Percentiles rank a stretch among this genome's conserved stretches.
These are phyloP conservation scores for Holocentrus rufus DNA, from an alignment of 2,797 vertebrate genomes.

Conservation along the genomic window DNA sequence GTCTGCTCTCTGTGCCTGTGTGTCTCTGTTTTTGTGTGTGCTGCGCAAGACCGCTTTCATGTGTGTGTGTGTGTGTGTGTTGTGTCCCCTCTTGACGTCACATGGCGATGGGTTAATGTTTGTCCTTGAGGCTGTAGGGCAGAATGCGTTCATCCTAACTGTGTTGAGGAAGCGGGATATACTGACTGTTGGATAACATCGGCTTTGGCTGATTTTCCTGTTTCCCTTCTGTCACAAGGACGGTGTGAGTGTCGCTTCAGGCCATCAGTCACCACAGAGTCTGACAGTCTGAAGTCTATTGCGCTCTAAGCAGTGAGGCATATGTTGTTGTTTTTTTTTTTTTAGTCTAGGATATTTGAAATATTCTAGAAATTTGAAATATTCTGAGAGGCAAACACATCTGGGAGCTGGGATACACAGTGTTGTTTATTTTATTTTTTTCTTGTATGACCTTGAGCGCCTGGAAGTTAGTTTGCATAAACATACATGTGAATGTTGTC, in stretches of 20 bases:
- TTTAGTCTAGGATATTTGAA: not conserved
- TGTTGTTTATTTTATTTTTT: constrained; percentile 8
- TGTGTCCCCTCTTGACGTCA: constrained; percentile 38
- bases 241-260: constrained; percentile 17
- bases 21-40: not conserved
- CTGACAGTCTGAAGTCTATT: constrained; percentile 13
- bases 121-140: constrained; percentile 32
- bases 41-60: not conserved
- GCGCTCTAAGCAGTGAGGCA: not conserved
- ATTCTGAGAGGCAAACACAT: constrained; percentile 10
- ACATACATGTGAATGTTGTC: constrained; percentile 22
- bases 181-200: constrained; percentile 34
- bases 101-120: constrained; percentile 1
- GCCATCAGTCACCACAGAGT: constrained; percentile 2
- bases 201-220: constrained; percentile 38
- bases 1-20: not conserved
- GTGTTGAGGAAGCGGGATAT: constrained; percentile 36
- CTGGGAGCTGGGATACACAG: constrained; percentile 7
- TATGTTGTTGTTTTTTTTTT: not conserved
- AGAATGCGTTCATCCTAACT: constrained; percentile 18
- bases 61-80: constrained; percentile 5
- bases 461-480: not conserved
- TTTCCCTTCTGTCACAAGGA: constrained; percentile 26
- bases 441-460: constrained; percentile 7
- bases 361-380: constrained; percentile 26